Percentiles rank a stretch among this genome's conserved stretches.
Conservation (phyloP, 2,888 invertebrate genomes). For the Drosophila mimetica region DNA sequence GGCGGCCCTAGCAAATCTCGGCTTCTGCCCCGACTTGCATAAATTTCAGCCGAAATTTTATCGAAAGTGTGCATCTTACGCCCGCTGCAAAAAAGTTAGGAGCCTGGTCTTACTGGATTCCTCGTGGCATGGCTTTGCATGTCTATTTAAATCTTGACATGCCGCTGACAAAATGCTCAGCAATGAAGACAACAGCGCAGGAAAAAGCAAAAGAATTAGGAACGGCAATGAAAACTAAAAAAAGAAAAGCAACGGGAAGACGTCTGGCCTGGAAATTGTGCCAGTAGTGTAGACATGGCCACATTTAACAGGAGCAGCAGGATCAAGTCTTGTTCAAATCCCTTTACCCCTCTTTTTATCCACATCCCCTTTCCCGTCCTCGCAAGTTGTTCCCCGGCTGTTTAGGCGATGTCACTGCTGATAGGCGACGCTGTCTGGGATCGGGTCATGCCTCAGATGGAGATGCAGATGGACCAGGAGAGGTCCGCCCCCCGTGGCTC, state of each 20-base stretch:
- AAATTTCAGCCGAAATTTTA: conserved; percentile 66
- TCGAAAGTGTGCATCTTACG: conserved; percentile 75
- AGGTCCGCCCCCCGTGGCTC: conserved; percentile 51
- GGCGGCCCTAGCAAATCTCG: conserved; percentile 55
- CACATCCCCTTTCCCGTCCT: background rate
- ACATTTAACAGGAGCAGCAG: conserved; percentile 58
- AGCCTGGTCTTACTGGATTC: background rate
- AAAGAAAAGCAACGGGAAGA: conserved; percentile 38
- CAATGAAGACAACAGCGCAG: conserved; percentile 70
- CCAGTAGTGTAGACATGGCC: conserved; percentile 54
- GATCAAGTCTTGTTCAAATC: conserved; percentile 47
- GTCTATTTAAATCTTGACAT: conserved; percentile 73
- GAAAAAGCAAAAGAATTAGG: conserved; percentile 41
- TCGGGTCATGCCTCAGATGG: conserved; percentile 41
- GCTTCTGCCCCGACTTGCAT: conserved; percentile 59
- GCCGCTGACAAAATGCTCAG: conserved; percentile 67
- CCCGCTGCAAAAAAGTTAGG: conserved; percentile 65
- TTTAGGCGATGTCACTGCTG: conserved; percentile 68
- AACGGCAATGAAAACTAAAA: conserved; percentile 24
- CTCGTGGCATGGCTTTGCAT: too few species aligned
- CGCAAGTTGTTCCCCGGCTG: conserved; percentile 43
- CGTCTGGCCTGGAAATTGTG: conserved; percentile 49
- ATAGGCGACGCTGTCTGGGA: conserved; percentile 62
- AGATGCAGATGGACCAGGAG: conserved; percentile 23
- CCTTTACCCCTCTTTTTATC: background rate